Base-by-base conservation (phyloP, 2,113 vertebrate species). In the Cyrtonyx montezumae region DNA sequence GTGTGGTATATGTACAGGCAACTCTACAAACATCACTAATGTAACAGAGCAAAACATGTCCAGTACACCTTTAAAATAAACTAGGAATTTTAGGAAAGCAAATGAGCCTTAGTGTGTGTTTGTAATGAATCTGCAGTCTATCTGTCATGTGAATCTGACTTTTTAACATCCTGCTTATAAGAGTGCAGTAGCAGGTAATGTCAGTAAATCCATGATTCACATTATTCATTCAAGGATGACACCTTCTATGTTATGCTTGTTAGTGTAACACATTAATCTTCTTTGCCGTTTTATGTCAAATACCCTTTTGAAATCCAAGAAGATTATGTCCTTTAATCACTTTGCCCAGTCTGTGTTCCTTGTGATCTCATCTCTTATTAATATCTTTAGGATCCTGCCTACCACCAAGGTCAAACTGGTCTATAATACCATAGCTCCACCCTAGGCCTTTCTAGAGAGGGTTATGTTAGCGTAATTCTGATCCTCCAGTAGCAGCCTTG, bases 281-380 rank as follows among this genome's bases (percentile, higher is more conserved):
- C 80, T 95, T 87, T 87, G 63, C 77, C 93, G 77, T 93, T 95
- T 92, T 90, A 75, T 95, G 87, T 92, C 92, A 93, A 68, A 93
- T 79, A 84, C 51, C 48, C 91, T 85, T 77, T 69, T 92, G 81
- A 93, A 95, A 94, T 87, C 71, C 81, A 96, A 92, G 80, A 90
- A 90, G 93, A 96, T 96, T 94, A 91, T 92, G 51, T 88, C 73
- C 76, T 88, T 90, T 94, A 95, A 95, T 92, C 82, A 92, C 76
- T 96, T 95, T 94, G 22, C 36, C n/a, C 82, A 80, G 84, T 84
- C 56, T 83, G n/a, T 91, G 87, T 80, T 95, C 81, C 94, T 95
- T 94, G 89, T 96, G 91, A 96, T 91, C 73, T 96, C 95, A 96
- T 96, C 55, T 94, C 92, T 93, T 96, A 96, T 94, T 95, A 96